A percentile compares a stretch with the other conserved stretches of the same genome.
These are phyloP conservation scores for Aerospiza tachiro DNA, from an alignment of 2,797 vertebrate genomes.

Conservation along the genomic window DNA sequence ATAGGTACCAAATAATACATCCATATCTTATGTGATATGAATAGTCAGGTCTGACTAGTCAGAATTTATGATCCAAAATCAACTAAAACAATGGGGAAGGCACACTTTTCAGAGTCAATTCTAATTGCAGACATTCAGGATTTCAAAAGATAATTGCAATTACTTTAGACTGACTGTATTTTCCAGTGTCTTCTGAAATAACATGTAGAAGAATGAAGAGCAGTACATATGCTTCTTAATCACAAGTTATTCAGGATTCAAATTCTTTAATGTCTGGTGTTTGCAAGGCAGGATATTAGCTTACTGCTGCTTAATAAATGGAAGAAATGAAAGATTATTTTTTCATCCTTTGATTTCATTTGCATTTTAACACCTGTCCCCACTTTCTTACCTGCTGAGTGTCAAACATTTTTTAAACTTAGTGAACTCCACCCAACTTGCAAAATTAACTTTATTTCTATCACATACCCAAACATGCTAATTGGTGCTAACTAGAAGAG, in stretches of 20 bases:
- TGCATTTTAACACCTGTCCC: background rate
- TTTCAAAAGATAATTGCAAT: background rate
- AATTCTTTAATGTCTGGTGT: background rate
- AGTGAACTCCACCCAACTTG: background rate
- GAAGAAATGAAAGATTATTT: background rate
- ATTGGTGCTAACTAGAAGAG: background rate
- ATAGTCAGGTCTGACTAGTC: background rate
- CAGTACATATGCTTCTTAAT: background rate
- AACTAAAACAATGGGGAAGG: background rate
- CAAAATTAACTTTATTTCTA: background rate
- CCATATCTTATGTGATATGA: accelerated
- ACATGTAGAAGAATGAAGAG: background rate
- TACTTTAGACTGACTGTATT: background rate
- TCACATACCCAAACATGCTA: background rate
- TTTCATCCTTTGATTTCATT: background rate
- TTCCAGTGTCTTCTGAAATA: background rate
- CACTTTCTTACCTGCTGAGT: background rate
- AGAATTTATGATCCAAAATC: background rate
- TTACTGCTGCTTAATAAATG: background rate
- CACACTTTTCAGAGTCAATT: background rate
- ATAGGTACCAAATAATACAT: background rate
- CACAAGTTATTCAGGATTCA: background rate
- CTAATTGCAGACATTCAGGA: background rate
- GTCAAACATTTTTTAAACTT: background rate
- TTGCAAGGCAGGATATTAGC: background rate